Conservation (phyloP, 2,113 vertebrate species). For the Calonectris borealis region DNA sequence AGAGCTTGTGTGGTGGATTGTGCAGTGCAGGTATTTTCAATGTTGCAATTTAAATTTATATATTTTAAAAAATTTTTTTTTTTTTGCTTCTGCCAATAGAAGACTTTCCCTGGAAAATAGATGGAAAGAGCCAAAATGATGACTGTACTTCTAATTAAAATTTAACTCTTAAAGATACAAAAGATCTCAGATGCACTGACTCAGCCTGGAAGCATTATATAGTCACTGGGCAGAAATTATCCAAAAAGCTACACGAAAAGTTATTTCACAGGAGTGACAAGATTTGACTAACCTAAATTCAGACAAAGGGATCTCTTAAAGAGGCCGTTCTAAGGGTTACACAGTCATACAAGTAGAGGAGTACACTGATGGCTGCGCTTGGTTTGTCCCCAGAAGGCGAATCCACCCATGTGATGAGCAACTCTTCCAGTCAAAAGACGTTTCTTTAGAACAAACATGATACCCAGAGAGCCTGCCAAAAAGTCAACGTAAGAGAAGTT, state of each 20-base stretch:
- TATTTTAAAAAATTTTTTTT: not conserved
- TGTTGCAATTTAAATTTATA: not conserved
- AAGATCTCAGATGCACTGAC: not conserved
- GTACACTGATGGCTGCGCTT: not conserved
- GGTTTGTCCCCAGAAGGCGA: not conserved
- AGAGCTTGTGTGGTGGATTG: not conserved
- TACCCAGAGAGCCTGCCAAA: not conserved
- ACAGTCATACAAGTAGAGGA: not conserved
- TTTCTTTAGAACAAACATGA: not conserved
- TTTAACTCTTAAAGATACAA: not conserved
- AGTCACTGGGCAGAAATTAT: not conserved
- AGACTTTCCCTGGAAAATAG: not conserved
- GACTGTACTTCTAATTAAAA: not conserved
- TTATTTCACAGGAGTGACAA: not conserved
- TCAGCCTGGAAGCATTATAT: not conserved
- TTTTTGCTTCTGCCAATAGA: not conserved
- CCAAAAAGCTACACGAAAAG: not conserved
- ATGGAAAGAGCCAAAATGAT: not conserved
- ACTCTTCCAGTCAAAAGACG: not conserved
- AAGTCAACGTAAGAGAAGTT: accelerated
- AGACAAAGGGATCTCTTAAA: not conserved
- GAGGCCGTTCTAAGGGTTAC: not conserved
- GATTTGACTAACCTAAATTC: not conserved
- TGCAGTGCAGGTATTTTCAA: not conserved
- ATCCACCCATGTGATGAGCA: not conserved